Percentiles rank a stretch among this genome's conserved stretches.
Evolutionary conservation across 2,113 vertebrate genomes (phyloP).

Genomic region (Excalfactoria chinensis): DNA sequence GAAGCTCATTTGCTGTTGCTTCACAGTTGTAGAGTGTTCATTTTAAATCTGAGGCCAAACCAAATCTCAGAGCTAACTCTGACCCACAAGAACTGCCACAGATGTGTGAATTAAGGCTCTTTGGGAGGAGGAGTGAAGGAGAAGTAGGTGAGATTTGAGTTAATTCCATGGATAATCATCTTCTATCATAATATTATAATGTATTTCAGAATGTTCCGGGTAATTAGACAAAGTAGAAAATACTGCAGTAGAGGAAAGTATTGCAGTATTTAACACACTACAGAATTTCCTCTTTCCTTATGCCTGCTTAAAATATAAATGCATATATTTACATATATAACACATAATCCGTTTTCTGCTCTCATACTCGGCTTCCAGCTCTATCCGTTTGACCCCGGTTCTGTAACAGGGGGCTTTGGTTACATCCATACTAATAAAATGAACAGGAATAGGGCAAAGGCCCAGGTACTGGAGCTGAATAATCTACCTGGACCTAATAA

Average conservation of each 20-base stretch:
- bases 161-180: background rate
- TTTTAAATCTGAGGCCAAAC: background rate
- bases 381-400: background rate
- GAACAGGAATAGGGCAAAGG: background rate
- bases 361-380: background rate
- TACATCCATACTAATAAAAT: background rate
- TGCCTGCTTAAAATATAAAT: background rate
- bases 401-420: background rate
- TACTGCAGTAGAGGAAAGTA: background rate
- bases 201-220: background rate
- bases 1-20: background rate
- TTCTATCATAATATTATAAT: background rate
- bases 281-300: background rate
- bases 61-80: background rate
- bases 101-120: background rate
- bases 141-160: background rate
- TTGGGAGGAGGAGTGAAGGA: too few species aligned
- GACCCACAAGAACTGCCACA: background rate
- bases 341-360: background rate
- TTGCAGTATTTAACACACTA: background rate
- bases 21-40: background rate
- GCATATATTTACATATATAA: background rate
- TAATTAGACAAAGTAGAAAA: background rate
- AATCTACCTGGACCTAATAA: background rate
- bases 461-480: background rate